Evolutionary conservation across 2,113 vertebrate species (phyloP).

Genomic region (Platanista minor): DNA sequence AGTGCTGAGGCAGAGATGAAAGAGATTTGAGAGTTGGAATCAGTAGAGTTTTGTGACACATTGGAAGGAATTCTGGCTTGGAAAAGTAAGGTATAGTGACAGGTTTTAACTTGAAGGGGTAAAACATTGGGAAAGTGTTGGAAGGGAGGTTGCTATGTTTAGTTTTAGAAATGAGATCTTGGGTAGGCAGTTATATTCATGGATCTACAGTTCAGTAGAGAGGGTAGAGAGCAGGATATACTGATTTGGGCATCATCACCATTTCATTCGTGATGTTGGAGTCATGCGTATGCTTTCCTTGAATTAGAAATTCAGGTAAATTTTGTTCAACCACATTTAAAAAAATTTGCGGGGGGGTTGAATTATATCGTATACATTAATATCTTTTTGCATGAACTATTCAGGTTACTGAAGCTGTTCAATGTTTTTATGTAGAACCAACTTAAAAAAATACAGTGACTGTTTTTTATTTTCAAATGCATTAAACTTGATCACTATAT

Average conservation of each 20-base stretch:
- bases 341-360: neutral
- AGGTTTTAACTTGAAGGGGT: constrained; percentile 11
- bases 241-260: neutral
- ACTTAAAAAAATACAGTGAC: neutral
- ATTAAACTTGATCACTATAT: neutral
- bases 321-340: neutral
- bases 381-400: neutral
- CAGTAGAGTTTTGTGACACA: neutral
- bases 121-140: neutral
- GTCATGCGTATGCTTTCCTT: neutral
- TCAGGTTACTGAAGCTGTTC: neutral
- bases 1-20: neutral
- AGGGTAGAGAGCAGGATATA: neutral
- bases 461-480: neutral
- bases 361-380: neutral
- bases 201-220: neutral
- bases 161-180: neutral
- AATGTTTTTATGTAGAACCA: neutral
- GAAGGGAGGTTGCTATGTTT: neutral
- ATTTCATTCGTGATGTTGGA: neutral
- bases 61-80: neutral
- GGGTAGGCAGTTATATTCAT: neutral
- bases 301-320: neutral
- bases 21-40: neutral
- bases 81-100: constrained; percentile 13